Conservation (phyloP, 1,140 invertebrate genomes). For the Drosophila mayri region DNA sequence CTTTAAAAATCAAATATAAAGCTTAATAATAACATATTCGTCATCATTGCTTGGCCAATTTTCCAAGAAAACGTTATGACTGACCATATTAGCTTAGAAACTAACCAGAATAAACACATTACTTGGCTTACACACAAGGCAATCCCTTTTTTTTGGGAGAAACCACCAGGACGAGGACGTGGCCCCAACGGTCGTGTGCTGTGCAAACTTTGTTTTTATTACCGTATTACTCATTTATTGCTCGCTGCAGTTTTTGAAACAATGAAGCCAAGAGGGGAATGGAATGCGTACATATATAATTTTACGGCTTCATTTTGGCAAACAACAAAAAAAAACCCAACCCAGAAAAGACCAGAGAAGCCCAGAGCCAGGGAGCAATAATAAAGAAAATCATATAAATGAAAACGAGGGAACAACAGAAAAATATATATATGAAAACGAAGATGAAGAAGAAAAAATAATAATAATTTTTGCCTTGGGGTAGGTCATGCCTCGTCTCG, state of each 20-base stretch:
- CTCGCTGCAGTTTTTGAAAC: constrained; percentile 69
- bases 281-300: constrained; percentile 62
- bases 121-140: constrained; percentile 17
- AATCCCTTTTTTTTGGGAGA: constrained; percentile 8
- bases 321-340: constrained; percentile 45
- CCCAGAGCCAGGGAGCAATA: constrained; percentile 57
- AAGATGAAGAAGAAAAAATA: constrained; percentile 55
- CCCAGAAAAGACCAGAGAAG: constrained; percentile 42
- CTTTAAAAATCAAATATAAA: neutral
- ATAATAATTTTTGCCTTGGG: constrained; percentile 80
- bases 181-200: constrained; percentile 14
- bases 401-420: constrained; percentile 40
- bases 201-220: constrained; percentile 65
- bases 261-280: constrained; percentile 39
- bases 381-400: constrained; percentile 60
- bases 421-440: constrained; percentile 28
- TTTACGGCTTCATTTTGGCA: constrained; percentile 69
- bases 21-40: neutral
- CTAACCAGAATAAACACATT: constrained; percentile 44
- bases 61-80: neutral
- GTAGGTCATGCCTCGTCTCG: constrained; percentile 70
- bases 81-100: neutral
- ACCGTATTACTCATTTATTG: constrained; percentile 71
- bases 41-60: neutral
- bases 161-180: constrained; percentile 9